Conservation (phyloP, 2,888 invertebrate species). For the Tipula confusa region DNA sequence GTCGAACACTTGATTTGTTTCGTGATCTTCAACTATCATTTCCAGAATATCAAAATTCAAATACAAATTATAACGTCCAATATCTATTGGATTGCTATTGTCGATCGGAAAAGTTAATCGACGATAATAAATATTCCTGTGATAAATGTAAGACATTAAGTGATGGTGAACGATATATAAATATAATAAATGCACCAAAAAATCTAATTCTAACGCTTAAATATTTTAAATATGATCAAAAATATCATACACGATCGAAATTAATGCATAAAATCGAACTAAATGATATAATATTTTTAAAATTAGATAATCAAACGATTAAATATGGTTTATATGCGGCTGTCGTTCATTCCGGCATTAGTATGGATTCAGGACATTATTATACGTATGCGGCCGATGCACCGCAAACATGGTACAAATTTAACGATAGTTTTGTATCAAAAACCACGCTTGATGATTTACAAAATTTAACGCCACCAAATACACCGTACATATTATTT, state of each 20-base stretch:
- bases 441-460: slow-evolving; percentile 58
- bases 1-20: slow-evolving; percentile 71
- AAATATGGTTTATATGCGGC: slow-evolving; percentile 74
- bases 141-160: slow-evolving; percentile 67
- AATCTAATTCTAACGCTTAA: slow-evolving; percentile 76
- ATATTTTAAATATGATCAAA: slow-evolving; percentile 72
- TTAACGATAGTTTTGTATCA: slow-evolving; percentile 73
- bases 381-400: slow-evolving; percentile 73
- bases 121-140: slow-evolving; percentile 80
- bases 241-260: slow-evolving; percentile 71
- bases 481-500: slow-evolving; percentile 80
- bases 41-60: slow-evolving; percentile 52
- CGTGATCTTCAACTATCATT: slow-evolving; percentile 75
- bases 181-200: slow-evolving; percentile 67
- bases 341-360: slow-evolving; percentile 77
- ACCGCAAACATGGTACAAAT: slow-evolving; percentile 67
- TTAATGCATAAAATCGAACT: slow-evolving; percentile 64
- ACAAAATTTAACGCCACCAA: slow-evolving; percentile 60
- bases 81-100: slow-evolving; percentile 72
- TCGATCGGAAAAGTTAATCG: slow-evolving; percentile 69
- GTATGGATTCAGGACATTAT: slow-evolving; percentile 83
- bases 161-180: slow-evolving; percentile 69
- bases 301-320: slow-evolving; percentile 46
- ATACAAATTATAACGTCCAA: slow-evolving; percentile 61
- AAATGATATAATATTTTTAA: slow-evolving; percentile 55